Base-by-base conservation (phyloP, 2,888 invertebrate genomes). In the Pyrgus malvae region DNA sequence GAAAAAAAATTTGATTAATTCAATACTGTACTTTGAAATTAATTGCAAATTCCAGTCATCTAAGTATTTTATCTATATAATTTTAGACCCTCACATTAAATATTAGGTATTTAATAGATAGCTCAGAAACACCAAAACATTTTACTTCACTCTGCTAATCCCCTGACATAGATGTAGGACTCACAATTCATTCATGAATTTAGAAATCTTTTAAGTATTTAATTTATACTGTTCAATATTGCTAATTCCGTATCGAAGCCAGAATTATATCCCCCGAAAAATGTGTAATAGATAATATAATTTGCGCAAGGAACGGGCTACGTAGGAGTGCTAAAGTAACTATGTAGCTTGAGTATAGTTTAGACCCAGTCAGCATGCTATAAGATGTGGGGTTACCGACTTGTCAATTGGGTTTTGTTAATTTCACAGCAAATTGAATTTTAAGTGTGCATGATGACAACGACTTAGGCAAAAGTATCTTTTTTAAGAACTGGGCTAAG, bases 181-280 rank as follows among this genome's bases (percentile, higher is more conserved):
- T 37, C 44, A 51, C 37, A 6, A 25, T 21, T 44, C 44, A 17
- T 35, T 12, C 37, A 37, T 41, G 8, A 44, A 25, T 17, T 2
- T 48, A 48, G 37, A 11, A 25, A 35, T 9, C 27, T 27, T 35
- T 40, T 17, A 48, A 38, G 41, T 41, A 14, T 14, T 14, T 12
- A 8, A 14, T 27, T 44, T 21, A 51, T 51, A 42, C 11, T 37
- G 25, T 37, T 12, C 8, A 35, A 11, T 14, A 50, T 12, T 25
- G 44, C 35, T 44, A 35, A 19, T 27, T 44, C 44, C 44, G 51
- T 44, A 40, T 27, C 51, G 37, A 31, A 37, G 51, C 37, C 51
- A 51, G 51, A 35, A 37, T 51, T 51, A 51, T 44, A 51, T 25
- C 14, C 1, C 31, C 2, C 12, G 33, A 5, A 7, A 12, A 16